Evolutionary conservation across 2,888 invertebrate genomes (phyloP), one percentile per base, ranked within the genome.

Genomic region (Trachelus troglodyta): DNA sequence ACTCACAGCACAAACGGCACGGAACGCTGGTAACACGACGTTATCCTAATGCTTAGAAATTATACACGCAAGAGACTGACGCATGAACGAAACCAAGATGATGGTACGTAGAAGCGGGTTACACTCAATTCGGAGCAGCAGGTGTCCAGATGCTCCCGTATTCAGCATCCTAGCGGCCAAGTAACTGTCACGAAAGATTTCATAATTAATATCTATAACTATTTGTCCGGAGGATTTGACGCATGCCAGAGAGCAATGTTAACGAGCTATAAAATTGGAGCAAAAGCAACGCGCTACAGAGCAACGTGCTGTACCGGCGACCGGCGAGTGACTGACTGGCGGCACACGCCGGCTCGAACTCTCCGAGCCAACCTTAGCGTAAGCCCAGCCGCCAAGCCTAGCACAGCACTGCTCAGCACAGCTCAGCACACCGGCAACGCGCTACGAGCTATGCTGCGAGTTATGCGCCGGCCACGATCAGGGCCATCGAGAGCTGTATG

Each of bases 301-400:
- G 33, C 33, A 31, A 71, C 71, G 71, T 75, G 78, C 76, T 83
- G 69, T 85, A 85, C 85, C 87, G 85, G 85, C 84, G 83, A 85
- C 86, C 88, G 89, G 88, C 87, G 87, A 87, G 81, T 86, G 83
- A 89, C 89, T 89, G 88, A 85, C 83, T 82, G 80, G 81, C 77
- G 84, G 81, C 84, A 81, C 82, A 82, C 86, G 83, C 83, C 83
- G 82, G 79, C 80, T 80, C 37, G 73, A 69, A 69, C 75, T 68
- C n/a, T 31, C 68, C 23, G 33, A 33, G 23, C 74, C 34, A 30
- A 78, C 35, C 80, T 81, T 80, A 83, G 78, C 35, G 80, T 80
- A 81, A 83, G 79, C 84, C 80, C 79, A 81, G 80, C 76, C 76
- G 56, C 9, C 56, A 56, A 9, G 56, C 56, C 56, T 56, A 56